A percentile compares a stretch with the other conserved stretches of the same genome.
Evolutionary conservation across 2,797 vertebrate species (phyloP).

Genomic region (Paramormyrops hopkinsi): DNA sequence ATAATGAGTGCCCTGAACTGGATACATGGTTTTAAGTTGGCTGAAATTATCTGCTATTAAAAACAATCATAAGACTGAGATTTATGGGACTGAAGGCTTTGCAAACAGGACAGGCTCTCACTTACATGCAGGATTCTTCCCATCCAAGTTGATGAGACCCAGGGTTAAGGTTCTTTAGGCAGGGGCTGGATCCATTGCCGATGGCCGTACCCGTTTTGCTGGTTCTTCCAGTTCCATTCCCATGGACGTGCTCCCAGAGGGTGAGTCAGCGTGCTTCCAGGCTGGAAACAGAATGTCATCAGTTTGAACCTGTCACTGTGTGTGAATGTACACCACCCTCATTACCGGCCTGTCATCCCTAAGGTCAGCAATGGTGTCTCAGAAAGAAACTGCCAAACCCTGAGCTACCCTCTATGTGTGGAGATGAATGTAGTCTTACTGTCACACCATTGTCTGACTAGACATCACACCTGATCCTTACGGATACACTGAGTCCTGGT

Average conservation of each 20-base stretch:
- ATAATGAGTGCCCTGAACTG: neutral
- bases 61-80: neutral
- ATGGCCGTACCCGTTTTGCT: neutral
- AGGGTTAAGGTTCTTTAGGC: neutral
- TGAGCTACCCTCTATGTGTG: neutral
- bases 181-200: neutral
- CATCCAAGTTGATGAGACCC: neutral
- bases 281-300: conserved; percentile 3
- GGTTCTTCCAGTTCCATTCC: neutral
- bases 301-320: neutral
- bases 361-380: neutral
- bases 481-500: neutral
- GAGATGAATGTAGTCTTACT: neutral
- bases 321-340: neutral
- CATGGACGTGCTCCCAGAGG: neutral
- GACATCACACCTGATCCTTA: neutral
- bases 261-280: neutral
- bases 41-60: neutral
- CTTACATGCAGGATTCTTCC: neutral
- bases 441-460: neutral
- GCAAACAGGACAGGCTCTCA: neutral
- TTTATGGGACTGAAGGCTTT: neutral
- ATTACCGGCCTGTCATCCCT: neutral
- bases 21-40: neutral
- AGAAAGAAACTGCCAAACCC: neutral